Percentiles rank a stretch among this genome's conserved stretches.
Conservation (phyloP, 2,888 invertebrate species). For the Parapristionchus giblindavisi region DNA sequence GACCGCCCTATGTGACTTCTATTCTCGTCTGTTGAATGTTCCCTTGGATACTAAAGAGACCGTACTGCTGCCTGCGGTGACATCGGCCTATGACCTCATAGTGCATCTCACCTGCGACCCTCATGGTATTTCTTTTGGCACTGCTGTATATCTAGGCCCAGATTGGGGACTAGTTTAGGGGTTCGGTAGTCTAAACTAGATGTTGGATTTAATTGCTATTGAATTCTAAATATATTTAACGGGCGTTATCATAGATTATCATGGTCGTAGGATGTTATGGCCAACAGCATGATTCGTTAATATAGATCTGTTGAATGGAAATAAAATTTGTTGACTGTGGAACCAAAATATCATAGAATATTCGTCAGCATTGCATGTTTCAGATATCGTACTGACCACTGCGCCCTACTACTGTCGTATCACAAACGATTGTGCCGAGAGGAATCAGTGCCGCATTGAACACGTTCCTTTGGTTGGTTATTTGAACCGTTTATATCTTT, state of each 20-base stretch:
- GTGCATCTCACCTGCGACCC: constrained; percentile 31
- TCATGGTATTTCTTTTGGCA: too few species aligned
- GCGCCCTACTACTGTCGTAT: constrained; percentile 28
- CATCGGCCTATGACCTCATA: constrained; percentile 30
- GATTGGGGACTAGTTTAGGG: too few species aligned
- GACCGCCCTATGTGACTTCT: neutral
- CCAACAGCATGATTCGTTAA: too few species aligned
- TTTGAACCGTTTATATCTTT: neutral
- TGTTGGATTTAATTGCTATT: too few species aligned
- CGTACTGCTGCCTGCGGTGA: constrained; percentile 14
- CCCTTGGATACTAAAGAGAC: neutral
- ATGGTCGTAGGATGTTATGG: too few species aligned
- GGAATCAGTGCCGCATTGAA: constrained; percentile 34
- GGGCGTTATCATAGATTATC: too few species aligned
- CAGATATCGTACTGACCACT: constrained; percentile 32
- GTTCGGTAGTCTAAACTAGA: too few species aligned
- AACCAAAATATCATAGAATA: neutral
- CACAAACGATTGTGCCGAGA: neutral
- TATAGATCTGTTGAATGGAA: too few species aligned
- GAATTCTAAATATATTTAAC: too few species aligned
- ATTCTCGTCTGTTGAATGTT: neutral
- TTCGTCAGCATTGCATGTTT: neutral
- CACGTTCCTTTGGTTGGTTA: constrained; percentile 11
- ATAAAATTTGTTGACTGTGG: too few species aligned
- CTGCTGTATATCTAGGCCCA: too few species aligned